A percentile compares a stretch with the other conserved stretches of the same genome.
These are phyloP conservation scores for Haemorhous mexicanus DNA, from an alignment of 2,113 vertebrate species.

Conservation along the genomic window DNA sequence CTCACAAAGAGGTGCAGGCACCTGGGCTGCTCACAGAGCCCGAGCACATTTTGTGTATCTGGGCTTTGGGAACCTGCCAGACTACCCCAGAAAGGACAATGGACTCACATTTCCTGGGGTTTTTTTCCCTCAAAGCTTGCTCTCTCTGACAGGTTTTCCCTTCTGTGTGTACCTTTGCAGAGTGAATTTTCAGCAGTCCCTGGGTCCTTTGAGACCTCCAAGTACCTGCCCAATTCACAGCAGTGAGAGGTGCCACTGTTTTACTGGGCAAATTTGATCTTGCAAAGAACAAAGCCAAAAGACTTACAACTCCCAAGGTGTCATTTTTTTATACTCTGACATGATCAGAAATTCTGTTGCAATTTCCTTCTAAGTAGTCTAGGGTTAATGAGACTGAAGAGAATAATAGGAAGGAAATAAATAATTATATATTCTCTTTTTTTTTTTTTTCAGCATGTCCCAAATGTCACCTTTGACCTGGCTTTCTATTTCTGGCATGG, in stretches of 20 bases:
- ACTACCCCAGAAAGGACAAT: neutral
- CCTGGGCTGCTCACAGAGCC: neutral
- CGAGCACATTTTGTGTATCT: neutral
- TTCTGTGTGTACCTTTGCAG: neutral
- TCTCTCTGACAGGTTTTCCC: neutral
- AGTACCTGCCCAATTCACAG: neutral
- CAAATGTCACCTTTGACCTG: conserved; percentile 64
- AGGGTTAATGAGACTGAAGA: conserved; percentile 28
- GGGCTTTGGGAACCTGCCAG: neutral
- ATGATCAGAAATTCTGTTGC: neutral
- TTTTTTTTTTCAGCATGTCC: conserved; percentile 24
- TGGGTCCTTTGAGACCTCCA: neutral
- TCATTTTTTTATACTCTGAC: neutral
- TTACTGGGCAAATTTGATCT: neutral
- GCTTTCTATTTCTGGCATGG: conserved; percentile 65
- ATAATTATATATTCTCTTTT: conserved; percentile 39
- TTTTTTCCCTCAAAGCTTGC: neutral
- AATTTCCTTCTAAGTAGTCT: conserved; percentile 30
- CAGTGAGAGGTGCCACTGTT: neutral
- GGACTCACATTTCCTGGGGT: neutral
- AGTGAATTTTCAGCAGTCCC: neutral
- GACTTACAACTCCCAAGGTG: neutral
- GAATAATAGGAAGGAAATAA: conserved; percentile 58
- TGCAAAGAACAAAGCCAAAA: neutral
- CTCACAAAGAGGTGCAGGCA: neutral